Conservation (phyloP, 2,113 vertebrate species). For the Gadus chalcogrammus region DNA sequence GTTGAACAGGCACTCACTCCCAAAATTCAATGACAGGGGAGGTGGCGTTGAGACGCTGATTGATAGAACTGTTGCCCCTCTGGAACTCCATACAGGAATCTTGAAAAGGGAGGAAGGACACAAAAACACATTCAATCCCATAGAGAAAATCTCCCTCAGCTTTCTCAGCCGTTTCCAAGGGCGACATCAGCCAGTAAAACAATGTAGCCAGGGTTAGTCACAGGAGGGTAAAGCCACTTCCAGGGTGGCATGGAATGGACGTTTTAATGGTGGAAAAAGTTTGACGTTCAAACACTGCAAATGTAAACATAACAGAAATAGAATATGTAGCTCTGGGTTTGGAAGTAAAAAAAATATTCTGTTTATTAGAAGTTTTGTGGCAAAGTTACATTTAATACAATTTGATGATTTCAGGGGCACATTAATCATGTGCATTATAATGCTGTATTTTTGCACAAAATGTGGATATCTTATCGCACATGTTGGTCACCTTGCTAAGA, state of each 20-base stretch:
- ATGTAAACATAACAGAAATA: too few relatives aligned
- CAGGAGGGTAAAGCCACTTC: constrained; percentile 16
- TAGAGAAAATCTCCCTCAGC: constrained; percentile 47
- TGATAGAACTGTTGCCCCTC: constrained; percentile 67
- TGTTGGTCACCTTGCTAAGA: too few relatives aligned
- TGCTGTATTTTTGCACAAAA: too few relatives aligned
- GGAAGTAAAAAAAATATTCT: not conserved
- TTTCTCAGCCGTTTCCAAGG: constrained; percentile 56
- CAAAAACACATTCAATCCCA: constrained; percentile 43
- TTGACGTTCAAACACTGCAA: too few relatives aligned
- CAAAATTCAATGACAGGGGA: constrained; percentile 80
- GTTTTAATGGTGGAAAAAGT: too few relatives aligned
- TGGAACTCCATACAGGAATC: constrained; percentile 75
- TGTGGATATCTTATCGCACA: too few relatives aligned
- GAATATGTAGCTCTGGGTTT: too few relatives aligned
- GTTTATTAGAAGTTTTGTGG: too few relatives aligned
- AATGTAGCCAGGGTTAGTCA: constrained; percentile 29
- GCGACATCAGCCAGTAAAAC: constrained; percentile 46
- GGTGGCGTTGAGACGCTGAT: constrained; percentile 66
- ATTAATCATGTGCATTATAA: too few relatives aligned
- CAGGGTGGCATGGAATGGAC: too few relatives aligned
- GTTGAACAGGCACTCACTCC: constrained; percentile 70
- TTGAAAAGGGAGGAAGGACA: constrained; percentile 59
- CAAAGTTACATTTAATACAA: too few relatives aligned
- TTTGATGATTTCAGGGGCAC: too few relatives aligned